phyloP scores from a whole-genome alignment of 2,113 vertebrate genomes.

The Cepphus grylle region DNA sequence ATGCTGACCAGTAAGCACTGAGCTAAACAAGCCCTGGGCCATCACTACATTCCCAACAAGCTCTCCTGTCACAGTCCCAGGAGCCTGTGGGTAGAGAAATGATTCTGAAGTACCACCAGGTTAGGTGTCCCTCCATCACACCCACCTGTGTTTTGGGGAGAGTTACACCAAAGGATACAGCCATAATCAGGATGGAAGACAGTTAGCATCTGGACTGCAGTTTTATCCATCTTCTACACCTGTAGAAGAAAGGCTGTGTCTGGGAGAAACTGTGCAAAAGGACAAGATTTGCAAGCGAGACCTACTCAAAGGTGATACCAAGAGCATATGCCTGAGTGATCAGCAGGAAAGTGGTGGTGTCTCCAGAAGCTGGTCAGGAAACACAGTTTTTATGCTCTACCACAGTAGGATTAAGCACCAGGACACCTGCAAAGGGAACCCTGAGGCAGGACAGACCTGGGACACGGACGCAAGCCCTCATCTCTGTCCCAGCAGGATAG shows the following conservation, averaged over 20 bases:
- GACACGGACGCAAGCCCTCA: background rate
- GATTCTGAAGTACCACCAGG: background rate
- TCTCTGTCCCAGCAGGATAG: background rate
- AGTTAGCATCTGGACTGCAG: background rate
- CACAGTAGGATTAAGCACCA: background rate
- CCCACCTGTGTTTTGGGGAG: background rate
- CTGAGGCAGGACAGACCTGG: background rate
- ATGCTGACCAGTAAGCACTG: rapidly evolving
- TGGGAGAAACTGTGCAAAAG: background rate
- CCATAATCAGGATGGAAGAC: background rate
- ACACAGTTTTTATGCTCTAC: background rate
- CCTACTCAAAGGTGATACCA: background rate
- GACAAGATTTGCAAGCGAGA: background rate
- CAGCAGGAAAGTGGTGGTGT: background rate
- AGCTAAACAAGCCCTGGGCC: background rate
- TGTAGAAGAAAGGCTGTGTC: background rate
- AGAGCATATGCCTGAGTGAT: background rate
- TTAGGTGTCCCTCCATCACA: background rate
- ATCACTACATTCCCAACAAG: background rate
- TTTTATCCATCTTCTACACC: background rate
- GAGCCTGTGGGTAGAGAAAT: background rate
- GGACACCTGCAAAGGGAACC: background rate
- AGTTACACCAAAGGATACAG: background rate
- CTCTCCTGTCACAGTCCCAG: background rate
- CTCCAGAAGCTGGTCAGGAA: background rate